phyloP scores from a whole-genome alignment of 2,888 invertebrate genomes.

The Dasysyrphus albostriatus region DNA sequence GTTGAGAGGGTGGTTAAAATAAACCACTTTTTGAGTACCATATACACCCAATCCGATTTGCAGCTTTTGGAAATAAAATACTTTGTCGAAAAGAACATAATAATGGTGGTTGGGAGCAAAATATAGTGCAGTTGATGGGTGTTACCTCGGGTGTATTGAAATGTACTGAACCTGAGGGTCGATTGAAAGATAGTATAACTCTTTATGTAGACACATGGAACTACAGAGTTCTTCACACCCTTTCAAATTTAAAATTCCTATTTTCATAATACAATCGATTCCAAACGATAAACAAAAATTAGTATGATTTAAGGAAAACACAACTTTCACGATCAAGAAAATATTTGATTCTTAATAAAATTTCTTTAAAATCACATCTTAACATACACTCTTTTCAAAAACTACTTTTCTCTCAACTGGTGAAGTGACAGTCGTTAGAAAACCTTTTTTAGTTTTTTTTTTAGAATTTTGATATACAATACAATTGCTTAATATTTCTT shows the following conservation, averaged over 20 bases:
- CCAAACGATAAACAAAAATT: too few relatives aligned
- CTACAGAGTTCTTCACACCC: not conserved
- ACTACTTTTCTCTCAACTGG: too few relatives aligned
- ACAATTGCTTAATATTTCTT: too few relatives aligned
- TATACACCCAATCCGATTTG: conserved; percentile 66
- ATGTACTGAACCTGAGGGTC: conserved; percentile 2
- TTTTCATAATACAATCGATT: too few relatives aligned
- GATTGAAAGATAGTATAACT: conserved; percentile 6
- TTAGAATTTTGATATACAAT: too few relatives aligned
- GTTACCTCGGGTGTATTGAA: not conserved
- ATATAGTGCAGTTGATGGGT: conserved; percentile 37
- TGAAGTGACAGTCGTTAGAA: too few relatives aligned
- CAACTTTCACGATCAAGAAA: too few relatives aligned
- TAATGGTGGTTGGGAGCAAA: not conserved
- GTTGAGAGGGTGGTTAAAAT: conserved; percentile 46
- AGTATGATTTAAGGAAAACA: too few relatives aligned
- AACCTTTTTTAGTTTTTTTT: too few relatives aligned
- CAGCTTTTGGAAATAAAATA: conserved; percentile 54
- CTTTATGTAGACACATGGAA: not conserved
- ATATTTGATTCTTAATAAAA: too few relatives aligned
- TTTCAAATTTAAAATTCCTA: not conserved
- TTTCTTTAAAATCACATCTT: too few relatives aligned
- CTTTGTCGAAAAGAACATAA: conserved; percentile 28
- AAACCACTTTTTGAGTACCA: conserved; percentile 66
- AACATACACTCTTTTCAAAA: too few relatives aligned